Evolutionary conservation across 2,113 vertebrate species (phyloP).

Genomic region (Lophius piscatorius): DNA sequence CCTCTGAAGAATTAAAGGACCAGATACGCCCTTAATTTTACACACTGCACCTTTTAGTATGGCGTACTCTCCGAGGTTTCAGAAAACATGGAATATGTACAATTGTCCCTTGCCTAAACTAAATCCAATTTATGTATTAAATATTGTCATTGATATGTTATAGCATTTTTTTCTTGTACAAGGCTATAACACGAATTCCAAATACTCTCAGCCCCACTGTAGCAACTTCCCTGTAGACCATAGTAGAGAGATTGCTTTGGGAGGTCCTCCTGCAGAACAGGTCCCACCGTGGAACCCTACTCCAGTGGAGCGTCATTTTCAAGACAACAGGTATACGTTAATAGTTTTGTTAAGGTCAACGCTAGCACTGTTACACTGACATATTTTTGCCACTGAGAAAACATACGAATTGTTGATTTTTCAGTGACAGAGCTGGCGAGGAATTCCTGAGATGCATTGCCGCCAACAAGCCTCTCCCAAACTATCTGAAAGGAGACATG

Average conservation of each 20-base stretch:
- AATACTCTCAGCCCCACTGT: slow-evolving; percentile 72
- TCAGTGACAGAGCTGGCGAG: slow-evolving; percentile 75
- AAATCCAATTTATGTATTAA: not conserved
- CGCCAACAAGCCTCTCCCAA: slow-evolving; percentile 72
- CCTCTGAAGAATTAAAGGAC: too few relatives aligned
- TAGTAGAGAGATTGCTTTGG: slow-evolving; percentile 50
- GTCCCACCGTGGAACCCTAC: slow-evolving; percentile 48
- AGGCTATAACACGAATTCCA: slow-evolving; percentile 54
- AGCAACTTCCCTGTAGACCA: slow-evolving; percentile 67
- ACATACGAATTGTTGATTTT: slow-evolving; percentile 13
- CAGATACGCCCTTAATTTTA: too few relatives aligned
- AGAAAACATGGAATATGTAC: not conserved
- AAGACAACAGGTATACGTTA: slow-evolving; percentile 55
- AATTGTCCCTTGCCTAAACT: not conserved
- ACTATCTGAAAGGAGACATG: slow-evolving; percentile 74
- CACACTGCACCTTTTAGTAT: too few relatives aligned
- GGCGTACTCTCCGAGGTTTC: too few relatives aligned
- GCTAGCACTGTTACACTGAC: not conserved
- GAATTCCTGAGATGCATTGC: slow-evolving; percentile 79
- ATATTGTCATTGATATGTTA: not conserved
- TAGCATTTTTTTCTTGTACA: slow-evolving; percentile 26
- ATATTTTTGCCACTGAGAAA: slow-evolving; percentile 5
- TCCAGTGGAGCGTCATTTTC: slow-evolving; percentile 8
- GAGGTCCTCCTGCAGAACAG: slow-evolving; percentile 51
- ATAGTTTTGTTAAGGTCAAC: not conserved